Evolutionary conservation across 2,888 invertebrate genomes (phyloP).

Genomic region (Latheticus oryzae): DNA sequence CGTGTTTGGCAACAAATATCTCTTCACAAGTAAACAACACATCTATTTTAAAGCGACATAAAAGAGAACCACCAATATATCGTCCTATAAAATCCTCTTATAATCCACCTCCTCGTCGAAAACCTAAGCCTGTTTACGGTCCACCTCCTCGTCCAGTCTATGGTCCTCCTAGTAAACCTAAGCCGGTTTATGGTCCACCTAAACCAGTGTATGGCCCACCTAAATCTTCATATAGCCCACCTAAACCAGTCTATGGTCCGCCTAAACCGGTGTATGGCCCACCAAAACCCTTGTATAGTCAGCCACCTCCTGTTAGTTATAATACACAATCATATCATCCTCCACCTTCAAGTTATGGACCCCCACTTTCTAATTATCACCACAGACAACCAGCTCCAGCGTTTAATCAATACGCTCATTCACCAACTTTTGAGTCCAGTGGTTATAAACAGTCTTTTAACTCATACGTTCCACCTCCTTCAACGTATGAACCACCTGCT

Average conservation of each 20-base stretch:
- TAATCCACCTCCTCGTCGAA: slow-evolving; percentile 39
- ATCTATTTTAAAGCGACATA: slow-evolving; percentile 40
- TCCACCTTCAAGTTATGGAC: slow-evolving; percentile 38
- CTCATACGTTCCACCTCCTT: too few species aligned
- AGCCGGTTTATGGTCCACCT: slow-evolving; percentile 53
- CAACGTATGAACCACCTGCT: slow-evolving; percentile 18
- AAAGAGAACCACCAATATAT: slow-evolving; percentile 45
- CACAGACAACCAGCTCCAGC: slow-evolving; percentile 48
- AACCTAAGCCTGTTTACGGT: slow-evolving; percentile 52
- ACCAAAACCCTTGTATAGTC: slow-evolving; percentile 41
- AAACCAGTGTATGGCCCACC: slow-evolving; percentile 45
- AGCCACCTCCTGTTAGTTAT: slow-evolving; percentile 43
- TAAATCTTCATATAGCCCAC: slow-evolving; percentile 43
- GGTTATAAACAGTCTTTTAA: too few species aligned
- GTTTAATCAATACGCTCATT: slow-evolving; percentile 37
- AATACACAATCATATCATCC: slow-evolving; percentile 44
- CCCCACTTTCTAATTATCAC: slow-evolving; percentile 47
- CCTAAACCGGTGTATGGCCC: slow-evolving; percentile 48
- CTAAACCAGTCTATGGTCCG: slow-evolving; percentile 43
- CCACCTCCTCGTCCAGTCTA: slow-evolving; percentile 43
- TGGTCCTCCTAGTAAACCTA: slow-evolving; percentile 42
- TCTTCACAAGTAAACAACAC: not conserved
- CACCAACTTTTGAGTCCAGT: slow-evolving; percentile 33
- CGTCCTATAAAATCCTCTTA: slow-evolving; percentile 42
- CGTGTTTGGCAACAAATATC: not conserved